Evolutionary conservation across 1,140 invertebrate species (phyloP), one percentile per base, ranked within the genome.

Genomic region (Drosophila rhopaloa): DNA sequence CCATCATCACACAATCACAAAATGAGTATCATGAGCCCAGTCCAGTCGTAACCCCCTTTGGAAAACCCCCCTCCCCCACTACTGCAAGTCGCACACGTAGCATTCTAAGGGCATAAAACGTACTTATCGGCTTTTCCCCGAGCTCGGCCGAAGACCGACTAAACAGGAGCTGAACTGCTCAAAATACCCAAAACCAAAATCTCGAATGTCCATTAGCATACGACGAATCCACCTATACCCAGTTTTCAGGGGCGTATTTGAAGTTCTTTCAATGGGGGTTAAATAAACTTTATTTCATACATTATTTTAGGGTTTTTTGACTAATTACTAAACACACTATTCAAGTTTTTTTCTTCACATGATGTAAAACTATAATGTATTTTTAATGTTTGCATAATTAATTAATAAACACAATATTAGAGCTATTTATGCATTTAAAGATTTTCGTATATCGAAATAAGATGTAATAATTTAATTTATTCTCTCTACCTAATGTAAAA

Each of bases 131-230:
- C 81, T 90, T 90, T 81, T 70, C 75, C 75, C 82, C 58, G 76
- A 74, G 79, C 82, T 78, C 65, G 58, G 43, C 60, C 65, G 44
- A 63, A 44, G 51, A 67, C 67, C 54, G 55, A 55, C 47, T 57
- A 59, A 72, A 68, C 79, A 67, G 58, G 56, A 86, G 70, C 82
- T 67, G 81, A 89, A 84, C 85, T 79, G 85, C 85, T 90, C 89
- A 90, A 84, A 85, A 90, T 90, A 90, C 86, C 67, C 86, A 86
- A 79, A 86, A 86, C 83, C 83, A 83, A 89, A 90, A 90, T 90
- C 86, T 90, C 85, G 79, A 90, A 90, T 90, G 85, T 90, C 85
- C 85, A 90, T 90, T 90, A 90, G 86, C 86, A 90, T 90, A 90
- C 85, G 79, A 60, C 74, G 73, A 62, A 53, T 76, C 51, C 73